These are phyloP conservation scores for Cerceris rybyensis DNA, from an alignment of 2,888 invertebrate genomes.

Conservation along the genomic window DNA sequence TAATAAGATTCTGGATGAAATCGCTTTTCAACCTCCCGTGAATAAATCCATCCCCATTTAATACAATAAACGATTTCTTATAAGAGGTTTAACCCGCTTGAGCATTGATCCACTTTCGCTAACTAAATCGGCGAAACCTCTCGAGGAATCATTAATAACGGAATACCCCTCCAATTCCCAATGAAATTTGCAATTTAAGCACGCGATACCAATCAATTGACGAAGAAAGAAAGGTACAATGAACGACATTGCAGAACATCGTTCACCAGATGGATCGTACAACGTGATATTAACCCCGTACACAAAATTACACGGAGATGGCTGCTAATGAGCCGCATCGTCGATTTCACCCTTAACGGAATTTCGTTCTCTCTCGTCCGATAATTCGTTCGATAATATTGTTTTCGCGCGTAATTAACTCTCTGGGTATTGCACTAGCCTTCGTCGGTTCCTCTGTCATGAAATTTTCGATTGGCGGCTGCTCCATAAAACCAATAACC, in stretches of 20 bases:
- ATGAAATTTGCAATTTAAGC: no score
- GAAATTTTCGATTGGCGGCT: conserved; percentile 54
- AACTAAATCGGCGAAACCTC: background rate
- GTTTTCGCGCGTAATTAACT: conserved; percentile 72
- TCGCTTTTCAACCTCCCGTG: background rate
- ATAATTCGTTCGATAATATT: conserved; percentile 73
- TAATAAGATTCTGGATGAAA: background rate
- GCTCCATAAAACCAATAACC: conserved; percentile 59
- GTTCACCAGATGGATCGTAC: background rate
- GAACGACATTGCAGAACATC: no score
- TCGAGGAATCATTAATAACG: background rate
- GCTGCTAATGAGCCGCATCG: conserved; percentile 57
- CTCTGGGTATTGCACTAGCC: conserved; percentile 34
- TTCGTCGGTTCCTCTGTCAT: conserved; percentile 30
- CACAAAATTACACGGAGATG: conserved; percentile 37
- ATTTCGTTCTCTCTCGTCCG: conserved; percentile 63
- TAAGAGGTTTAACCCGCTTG: background rate
- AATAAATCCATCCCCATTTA: background rate
- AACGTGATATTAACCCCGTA: background rate
- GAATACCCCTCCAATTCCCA: background rate
- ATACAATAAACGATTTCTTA: background rate
- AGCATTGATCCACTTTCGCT: background rate
- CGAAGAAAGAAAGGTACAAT: no score
- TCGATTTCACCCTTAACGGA: conserved; percentile 62
- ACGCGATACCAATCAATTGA: no score